Evolutionary conservation across 2,888 invertebrate genomes (phyloP).

Genomic region (Drosophila austrosaltans): DNA sequence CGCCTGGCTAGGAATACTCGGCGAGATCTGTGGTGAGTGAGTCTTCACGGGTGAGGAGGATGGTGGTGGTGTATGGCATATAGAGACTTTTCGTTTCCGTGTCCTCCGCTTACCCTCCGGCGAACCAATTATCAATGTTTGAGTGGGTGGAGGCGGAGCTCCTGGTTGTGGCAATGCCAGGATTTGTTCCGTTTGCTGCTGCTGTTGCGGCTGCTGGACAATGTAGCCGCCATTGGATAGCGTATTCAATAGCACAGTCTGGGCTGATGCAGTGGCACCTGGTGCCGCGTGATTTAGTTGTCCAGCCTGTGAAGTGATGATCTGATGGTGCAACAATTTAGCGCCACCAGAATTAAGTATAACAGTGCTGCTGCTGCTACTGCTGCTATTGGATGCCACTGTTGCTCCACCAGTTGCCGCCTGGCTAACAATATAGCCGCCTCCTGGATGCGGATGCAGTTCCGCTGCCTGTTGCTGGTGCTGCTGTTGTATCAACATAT

Average conservation of each 20-base stretch:
- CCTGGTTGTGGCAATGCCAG: constrained; percentile 70
- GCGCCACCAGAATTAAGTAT: constrained; percentile 55
- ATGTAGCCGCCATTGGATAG: constrained; percentile 91
- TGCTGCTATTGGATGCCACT: constrained; percentile 23
- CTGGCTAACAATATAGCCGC: constrained; percentile 62
- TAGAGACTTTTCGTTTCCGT: constrained; percentile 89
- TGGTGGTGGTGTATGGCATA: constrained; percentile 73
- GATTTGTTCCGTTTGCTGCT: constrained; percentile 84
- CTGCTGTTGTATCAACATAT: constrained; percentile 45
- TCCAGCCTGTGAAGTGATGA: constrained; percentile 66
- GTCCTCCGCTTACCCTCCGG: constrained; percentile 87
- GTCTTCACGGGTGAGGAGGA: constrained; percentile 71
- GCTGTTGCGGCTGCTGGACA: constrained; percentile 87
- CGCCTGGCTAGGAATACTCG: constrained; percentile 81
- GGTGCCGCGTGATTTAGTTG: constrained; percentile 25
- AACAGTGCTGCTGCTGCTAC: constrained; percentile 34
- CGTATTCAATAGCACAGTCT: constrained; percentile 92
- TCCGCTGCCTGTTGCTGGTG: constrained; percentile 61
- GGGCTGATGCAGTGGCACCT: constrained; percentile 83
- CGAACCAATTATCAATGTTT: constrained; percentile 88
- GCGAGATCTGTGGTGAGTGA: constrained; percentile 82
- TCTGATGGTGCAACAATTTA: constrained; percentile 63
- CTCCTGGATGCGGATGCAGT: constrained; percentile 52
- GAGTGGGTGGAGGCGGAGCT: constrained; percentile 53
- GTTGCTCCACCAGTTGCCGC: constrained; percentile 32